phyloP scores from a whole-genome alignment of 2,888 invertebrate species.

The Orgyia antiqua region DNA sequence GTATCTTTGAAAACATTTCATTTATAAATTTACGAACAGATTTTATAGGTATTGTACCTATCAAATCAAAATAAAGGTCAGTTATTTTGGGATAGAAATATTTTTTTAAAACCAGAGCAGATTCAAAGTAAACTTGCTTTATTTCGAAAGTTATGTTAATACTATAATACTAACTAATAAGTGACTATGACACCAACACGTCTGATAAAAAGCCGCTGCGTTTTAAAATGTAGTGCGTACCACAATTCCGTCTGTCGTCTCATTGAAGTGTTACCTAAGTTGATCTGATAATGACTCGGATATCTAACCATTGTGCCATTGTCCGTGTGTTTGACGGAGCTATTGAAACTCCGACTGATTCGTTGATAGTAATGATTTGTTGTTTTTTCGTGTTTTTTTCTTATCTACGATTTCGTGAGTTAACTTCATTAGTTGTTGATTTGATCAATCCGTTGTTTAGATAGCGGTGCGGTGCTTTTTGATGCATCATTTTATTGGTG shows the following conservation, averaged over 20 bases:
- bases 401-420: slow-evolving; percentile 22
- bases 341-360: slow-evolving; percentile 31
- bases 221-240: slow-evolving; percentile 14
- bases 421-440: slow-evolving; percentile 26
- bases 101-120: too few species aligned
- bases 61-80: too few species aligned
- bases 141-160: too few species aligned
- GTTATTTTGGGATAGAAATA: too few species aligned
- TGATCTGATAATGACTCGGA: slow-evolving; percentile 42
- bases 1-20: too few species aligned
- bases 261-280: slow-evolving; percentile 36
- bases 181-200: too few species aligned
- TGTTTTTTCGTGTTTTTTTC: slow-evolving; percentile 29
- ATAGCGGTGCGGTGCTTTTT: slow-evolving; percentile 16
- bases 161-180: too few species aligned
- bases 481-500: slow-evolving; percentile 6
- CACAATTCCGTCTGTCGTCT: slow-evolving; percentile 20
- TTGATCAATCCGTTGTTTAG: slow-evolving; percentile 10
- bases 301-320: slow-evolving; percentile 32
- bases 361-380: slow-evolving; percentile 34
- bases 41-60: too few species aligned
- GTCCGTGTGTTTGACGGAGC: slow-evolving; percentile 35
- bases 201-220: not conserved
- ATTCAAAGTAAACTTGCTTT: too few species aligned
- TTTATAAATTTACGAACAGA: too few species aligned